phyloP scores from a whole-genome alignment of 2,113 vertebrate genomes.

The Notothenia coriiceps region DNA sequence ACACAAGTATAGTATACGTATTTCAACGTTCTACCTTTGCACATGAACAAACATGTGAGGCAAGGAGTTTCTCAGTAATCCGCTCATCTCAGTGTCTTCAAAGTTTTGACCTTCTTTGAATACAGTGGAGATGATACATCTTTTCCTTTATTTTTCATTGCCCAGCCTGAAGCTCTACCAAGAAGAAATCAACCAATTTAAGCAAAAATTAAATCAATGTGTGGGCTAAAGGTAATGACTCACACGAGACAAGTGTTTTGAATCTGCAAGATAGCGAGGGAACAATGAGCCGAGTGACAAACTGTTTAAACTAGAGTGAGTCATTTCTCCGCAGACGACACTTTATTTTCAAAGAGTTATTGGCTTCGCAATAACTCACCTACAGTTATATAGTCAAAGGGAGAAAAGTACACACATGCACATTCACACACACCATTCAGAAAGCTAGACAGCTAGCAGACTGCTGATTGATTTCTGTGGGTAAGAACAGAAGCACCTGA shows the following conservation, averaged over 20 bases:
- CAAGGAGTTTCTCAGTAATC: slow-evolving; percentile 44
- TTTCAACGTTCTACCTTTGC: background rate
- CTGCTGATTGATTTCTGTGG: slow-evolving; percentile 72
- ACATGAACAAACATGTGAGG: background rate
- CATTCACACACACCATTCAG: slow-evolving; percentile 29
- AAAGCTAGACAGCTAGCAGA: slow-evolving; percentile 56
- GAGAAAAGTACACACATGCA: slow-evolving; percentile 23
- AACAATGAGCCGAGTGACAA: background rate
- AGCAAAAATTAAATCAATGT: background rate
- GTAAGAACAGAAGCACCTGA: slow-evolving; percentile 72
- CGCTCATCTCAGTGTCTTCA: background rate
- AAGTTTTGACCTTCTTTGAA: slow-evolving; percentile 29
- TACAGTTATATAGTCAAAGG: slow-evolving; percentile 49
- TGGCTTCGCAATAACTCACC: slow-evolving; percentile 47
- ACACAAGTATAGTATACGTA: background rate
- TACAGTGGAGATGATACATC: background rate
- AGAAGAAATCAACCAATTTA: slow-evolving; percentile 31
- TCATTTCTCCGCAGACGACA: slow-evolving; percentile 43
- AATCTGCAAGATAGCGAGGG: slow-evolving; percentile 16
- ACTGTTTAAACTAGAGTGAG: slow-evolving; percentile 47
- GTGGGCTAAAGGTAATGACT: slow-evolving; percentile 51
- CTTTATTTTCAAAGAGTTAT: slow-evolving; percentile 52
- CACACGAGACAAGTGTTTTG: slow-evolving; percentile 23
- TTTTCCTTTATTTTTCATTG: background rate
- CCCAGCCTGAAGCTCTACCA: slow-evolving; percentile 7